Base-by-base conservation (phyloP, 23 tunicate genomes). In the Styela clava region DNA sequence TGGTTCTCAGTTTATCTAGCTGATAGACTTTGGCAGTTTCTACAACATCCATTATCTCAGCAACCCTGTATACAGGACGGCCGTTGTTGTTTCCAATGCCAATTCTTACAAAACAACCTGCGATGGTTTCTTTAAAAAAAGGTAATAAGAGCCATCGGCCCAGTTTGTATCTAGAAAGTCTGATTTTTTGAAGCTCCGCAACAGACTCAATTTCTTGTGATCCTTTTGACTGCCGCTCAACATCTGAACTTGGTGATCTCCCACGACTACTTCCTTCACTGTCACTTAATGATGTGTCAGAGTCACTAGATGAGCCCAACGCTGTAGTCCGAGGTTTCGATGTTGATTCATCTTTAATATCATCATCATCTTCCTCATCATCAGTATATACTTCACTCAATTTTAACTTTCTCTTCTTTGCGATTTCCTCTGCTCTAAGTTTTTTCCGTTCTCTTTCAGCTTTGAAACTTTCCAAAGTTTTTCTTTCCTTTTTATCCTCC, bases 21-120 rank as follows among this genome's bases (percentile, higher is more conserved):
- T 89, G 97, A 52, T 93, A 93, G 25, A 93, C 83, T 65, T 93
- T 93, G 34, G 93, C 93, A 1, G 98, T 93, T 82, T 93, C 98
- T 27, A 85, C 89, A 0, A 93, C 93, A 34, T 93, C 98, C 9
- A 72, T 64, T 0, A 93, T 85, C 33, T 93, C 93, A 28, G 90
- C 92, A 33, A 87, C 61, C 64, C 98, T 88, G 62, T 93, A 93
- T 1, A 93, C 93, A n/a, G 98, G 98, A 52, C 90, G 86, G 24
- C 91, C 86, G 74, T 86, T 63, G 31, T 88, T 74, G 79, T 88
- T 83, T 22, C 98, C 98, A 33, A 93, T 93, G 21, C 98, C 98
- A 32, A 93, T 85, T 34, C 98, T 82, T 0, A 87, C 92, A 64
- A 80, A 93, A 70, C 93, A 87, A 61, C 98, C 98, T 30, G 61